These are phyloP conservation scores for Sebastes itinus DNA, from an alignment of 2,797 vertebrate genomes.

Conservation along the genomic window DNA sequence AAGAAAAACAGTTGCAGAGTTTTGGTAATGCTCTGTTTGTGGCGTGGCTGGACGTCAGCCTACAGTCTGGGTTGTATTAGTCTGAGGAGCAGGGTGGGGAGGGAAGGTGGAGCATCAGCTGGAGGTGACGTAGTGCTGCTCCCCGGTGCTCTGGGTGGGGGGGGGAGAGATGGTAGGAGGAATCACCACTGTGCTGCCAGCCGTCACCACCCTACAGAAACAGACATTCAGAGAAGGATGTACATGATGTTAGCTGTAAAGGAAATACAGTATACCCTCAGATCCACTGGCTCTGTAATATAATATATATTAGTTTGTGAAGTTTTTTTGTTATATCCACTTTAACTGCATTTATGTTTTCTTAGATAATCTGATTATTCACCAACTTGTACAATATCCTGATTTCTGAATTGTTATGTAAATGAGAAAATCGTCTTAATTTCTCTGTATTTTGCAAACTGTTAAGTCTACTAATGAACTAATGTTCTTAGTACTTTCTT, in stretches of 20 bases:
- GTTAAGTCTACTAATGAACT: neutral
- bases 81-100: neutral
- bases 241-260: neutral
- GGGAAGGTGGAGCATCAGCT: slow-evolving; percentile 42
- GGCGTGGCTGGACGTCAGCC: neutral
- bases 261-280: neutral
- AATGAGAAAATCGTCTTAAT: neutral
- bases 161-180: slow-evolving; percentile 24
- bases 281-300: neutral
- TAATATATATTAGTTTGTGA: neutral
- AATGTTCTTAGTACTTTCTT: neutral
- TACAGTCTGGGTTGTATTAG: neutral
- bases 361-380: neutral
- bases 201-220: slow-evolving; percentile 52
- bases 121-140: slow-evolving; percentile 65
- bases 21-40: slow-evolving; percentile 1
- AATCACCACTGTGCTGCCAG: slow-evolving; percentile 57
- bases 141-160: slow-evolving; percentile 13
- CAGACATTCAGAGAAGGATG: neutral
- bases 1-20: neutral
- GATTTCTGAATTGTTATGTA: neutral
- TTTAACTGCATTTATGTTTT: neutral
- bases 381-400: neutral
- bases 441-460: neutral
- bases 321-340: neutral